These are phyloP conservation scores for Drosophila simulans DNA, from an alignment of 1,140 invertebrate species.

Conservation along the genomic window DNA sequence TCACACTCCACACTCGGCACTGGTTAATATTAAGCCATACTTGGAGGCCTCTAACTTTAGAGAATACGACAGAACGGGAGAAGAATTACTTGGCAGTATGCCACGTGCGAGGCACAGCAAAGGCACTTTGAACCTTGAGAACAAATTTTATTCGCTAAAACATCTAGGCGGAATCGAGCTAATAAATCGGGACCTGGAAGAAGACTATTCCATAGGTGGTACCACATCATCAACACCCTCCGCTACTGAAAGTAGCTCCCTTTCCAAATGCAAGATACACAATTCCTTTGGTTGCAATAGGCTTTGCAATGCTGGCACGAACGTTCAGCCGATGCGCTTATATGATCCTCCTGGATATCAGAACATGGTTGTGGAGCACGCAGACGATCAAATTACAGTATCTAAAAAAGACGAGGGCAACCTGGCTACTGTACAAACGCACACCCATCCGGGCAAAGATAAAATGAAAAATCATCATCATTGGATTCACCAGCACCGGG, in stretches of 20 bases:
- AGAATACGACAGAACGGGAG: slow-evolving; percentile 62
- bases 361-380: slow-evolving; percentile 85
- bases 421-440: slow-evolving; percentile 65
- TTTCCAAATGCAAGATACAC: slow-evolving; percentile 72
- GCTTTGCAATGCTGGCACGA: slow-evolving; percentile 75
- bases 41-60: slow-evolving; percentile 65
- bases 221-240: slow-evolving; percentile 7
- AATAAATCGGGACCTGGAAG: slow-evolving; percentile 40
- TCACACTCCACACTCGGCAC: slow-evolving; percentile 55
- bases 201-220: slow-evolving; percentile 38
- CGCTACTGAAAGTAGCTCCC: not conserved
- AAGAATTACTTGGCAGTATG: slow-evolving; percentile 46
- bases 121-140: slow-evolving; percentile 56
- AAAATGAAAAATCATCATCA: slow-evolving; percentile 79
- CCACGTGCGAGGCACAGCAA: slow-evolving; percentile 35
- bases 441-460: slow-evolving; percentile 43
- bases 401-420: slow-evolving; percentile 32
- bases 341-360: slow-evolving; percentile 84
- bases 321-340: slow-evolving; percentile 54
- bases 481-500: slow-evolving; percentile 65
- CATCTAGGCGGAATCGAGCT: slow-evolving; percentile 50
- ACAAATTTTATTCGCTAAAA: slow-evolving; percentile 81
- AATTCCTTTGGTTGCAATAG: slow-evolving; percentile 75
- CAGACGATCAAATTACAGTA: slow-evolving; percentile 23
- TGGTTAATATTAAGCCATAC: slow-evolving; percentile 70